Percentiles rank a stretch among this genome's conserved stretches.
phyloP scores from a whole-genome alignment of 2,797 vertebrate species.

The Enteromius radiatus region DNA sequence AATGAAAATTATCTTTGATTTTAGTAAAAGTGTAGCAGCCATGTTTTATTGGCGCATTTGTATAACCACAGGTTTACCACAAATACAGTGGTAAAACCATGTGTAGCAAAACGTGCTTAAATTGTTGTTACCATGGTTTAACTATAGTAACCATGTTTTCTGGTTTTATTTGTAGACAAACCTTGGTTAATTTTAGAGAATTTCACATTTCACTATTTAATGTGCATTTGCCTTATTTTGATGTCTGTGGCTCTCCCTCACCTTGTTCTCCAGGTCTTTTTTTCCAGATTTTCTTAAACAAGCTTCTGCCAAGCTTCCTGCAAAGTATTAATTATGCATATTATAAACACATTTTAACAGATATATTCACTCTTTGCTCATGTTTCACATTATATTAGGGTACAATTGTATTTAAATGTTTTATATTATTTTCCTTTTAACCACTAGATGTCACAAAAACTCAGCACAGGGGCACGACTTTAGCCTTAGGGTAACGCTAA shows the following conservation, averaged over 20 bases:
- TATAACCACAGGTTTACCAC: too few relatives aligned
- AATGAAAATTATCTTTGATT: neutral
- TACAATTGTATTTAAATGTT: neutral
- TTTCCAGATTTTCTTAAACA: neutral
- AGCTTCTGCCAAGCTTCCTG: neutral
- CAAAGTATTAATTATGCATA: neutral
- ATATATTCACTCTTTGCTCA: neutral
- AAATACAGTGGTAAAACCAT: too few relatives aligned
- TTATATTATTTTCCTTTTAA: neutral
- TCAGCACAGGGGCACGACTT: neutral
- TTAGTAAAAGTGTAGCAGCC: neutral
- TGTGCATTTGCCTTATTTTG: neutral
- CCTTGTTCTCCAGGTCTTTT: neutral
- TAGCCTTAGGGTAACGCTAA: neutral
- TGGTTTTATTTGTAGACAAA: neutral
- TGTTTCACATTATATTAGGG: neutral
- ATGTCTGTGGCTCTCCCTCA: neutral
- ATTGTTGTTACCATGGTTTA: neutral
- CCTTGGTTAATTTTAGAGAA: neutral
- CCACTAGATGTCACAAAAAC: constrained; percentile 21
- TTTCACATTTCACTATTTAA: neutral
- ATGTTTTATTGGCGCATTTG: too few relatives aligned
- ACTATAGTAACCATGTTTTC: neutral
- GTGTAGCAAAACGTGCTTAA: neutral
- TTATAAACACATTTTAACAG: neutral